Base-by-base conservation (phyloP, 37 sponge, comb jelly and placozoan genomes). In the Petrosia ficiformis region DNA sequence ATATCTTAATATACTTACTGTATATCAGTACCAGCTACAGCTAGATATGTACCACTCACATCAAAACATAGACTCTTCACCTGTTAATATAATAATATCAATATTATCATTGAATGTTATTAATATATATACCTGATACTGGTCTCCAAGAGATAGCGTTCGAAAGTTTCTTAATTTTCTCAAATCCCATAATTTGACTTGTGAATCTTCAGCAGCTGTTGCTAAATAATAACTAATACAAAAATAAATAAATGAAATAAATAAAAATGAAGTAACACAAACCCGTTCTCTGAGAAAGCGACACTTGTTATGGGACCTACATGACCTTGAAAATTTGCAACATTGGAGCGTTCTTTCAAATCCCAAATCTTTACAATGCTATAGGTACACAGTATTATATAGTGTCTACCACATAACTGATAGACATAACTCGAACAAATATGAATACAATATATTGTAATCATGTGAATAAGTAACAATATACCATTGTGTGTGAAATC, bases 221-320 rank as follows among this genome's bases (percentile, higher is more conserved):
- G 96, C 97, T 29, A 96, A 72, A 75, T 93, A 96, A 76, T 96
- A 96, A n/a, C 95, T 95, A 44, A 2, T 10, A 61, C 28, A 61
- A 29, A 29, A 61, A 61, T 24, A 61, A n/a, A 61, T 24, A 26
- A 29, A 48, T 10, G 10, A 44, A 61, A n/a, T n/a, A 40, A 10
- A 34, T 59, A 19, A 76, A 40, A 42, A 43, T 6, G 6, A 67
- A 4, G 1, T 2, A 2, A 44, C 6, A 70, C 89, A 74, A 34
- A 94, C 90, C 99, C 99, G 68, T 99, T 99, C 84, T 99, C 99
- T 32, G 99, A 99, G 88, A 99, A 99, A 28, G 99, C 78, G 35
- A 99, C 86, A 76, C 84, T 81, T 19, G 90, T 85, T 33, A 99
- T 93, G 16, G 86, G 72, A 25, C 96, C 99, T 21, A 78, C 71